Evolutionary conservation across 2,888 invertebrate species (phyloP).

Genomic region (Tenthredo amoena): DNA sequence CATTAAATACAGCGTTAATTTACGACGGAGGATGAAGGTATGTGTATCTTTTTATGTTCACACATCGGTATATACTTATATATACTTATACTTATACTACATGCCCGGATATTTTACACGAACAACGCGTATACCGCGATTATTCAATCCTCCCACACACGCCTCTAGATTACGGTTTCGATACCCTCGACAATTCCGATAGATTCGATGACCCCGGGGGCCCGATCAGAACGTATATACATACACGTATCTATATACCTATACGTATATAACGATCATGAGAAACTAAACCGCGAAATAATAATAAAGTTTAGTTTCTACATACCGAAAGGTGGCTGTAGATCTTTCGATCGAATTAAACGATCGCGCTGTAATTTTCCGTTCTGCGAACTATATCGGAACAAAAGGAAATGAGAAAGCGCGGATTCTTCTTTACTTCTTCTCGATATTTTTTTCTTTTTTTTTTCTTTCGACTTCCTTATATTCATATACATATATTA

Average conservation of each 20-base stretch:
- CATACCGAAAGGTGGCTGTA: too few relatives aligned
- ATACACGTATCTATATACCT: not conserved
- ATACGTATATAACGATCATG: not conserved
- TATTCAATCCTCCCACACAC: slow-evolving; percentile 24
- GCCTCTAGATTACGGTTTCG: not conserved
- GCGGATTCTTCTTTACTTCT: too few relatives aligned
- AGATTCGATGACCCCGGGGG: slow-evolving; percentile 38
- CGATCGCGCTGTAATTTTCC: too few relatives aligned
- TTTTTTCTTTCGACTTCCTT: too few relatives aligned
- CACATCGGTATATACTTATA: not conserved
- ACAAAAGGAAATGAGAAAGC: too few relatives aligned
- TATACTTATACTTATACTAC: not conserved
- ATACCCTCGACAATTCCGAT: slow-evolving; percentile 33
- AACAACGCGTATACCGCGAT: not conserved
- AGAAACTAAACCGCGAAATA: not conserved
- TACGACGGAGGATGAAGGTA: not conserved
- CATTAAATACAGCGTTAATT: not conserved
- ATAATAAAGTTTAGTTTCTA: too few relatives aligned
- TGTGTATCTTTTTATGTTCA: too few relatives aligned
- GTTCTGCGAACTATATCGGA: too few relatives aligned
- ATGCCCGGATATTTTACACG: not conserved
- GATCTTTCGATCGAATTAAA: too few relatives aligned
- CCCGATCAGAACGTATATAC: not conserved
- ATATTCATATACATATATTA: too few relatives aligned
- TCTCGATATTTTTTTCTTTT: too few relatives aligned